phyloP scores from a whole-genome alignment of 2,888 invertebrate genomes.

The Cephus rjabovi region DNA sequence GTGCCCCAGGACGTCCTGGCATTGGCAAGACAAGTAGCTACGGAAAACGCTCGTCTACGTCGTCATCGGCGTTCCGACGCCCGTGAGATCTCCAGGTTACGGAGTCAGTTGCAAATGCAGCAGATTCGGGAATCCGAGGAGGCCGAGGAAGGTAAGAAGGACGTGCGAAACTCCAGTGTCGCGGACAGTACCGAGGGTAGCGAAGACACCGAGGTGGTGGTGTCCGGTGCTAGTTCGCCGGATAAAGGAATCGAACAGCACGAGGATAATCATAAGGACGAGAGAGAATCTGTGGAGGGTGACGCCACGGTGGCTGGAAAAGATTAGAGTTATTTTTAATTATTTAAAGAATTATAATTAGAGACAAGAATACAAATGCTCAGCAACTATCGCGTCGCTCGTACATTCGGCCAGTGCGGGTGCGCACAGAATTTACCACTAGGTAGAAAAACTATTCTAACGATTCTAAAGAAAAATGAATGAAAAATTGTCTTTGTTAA shows the following conservation, averaged over 20 bases:
- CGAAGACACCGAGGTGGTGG: constrained; percentile 40
- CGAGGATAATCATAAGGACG: constrained; percentile 1
- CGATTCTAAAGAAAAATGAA: constrained; percentile 19
- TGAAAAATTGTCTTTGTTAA: constrained; percentile 54
- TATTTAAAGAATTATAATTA: constrained; percentile 27
- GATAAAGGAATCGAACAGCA: constrained; percentile 45
- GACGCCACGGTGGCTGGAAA: constrained; percentile 38
- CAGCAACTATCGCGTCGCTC: constrained; percentile 50
- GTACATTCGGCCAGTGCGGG: constrained; percentile 46
- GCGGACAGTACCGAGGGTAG: constrained; percentile 58
- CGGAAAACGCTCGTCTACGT: constrained; percentile 37
- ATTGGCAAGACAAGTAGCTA: constrained; percentile 42
- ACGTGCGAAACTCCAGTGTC: constrained; percentile 43
- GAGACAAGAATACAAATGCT: constrained; percentile 14
- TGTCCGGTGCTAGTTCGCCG: constrained; percentile 34
- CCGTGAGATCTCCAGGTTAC: constrained; percentile 54
- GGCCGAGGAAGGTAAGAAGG: constrained; percentile 23
- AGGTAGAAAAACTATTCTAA: constrained; percentile 43
- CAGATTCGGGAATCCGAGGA: constrained; percentile 30
- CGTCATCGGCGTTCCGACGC: constrained; percentile 44
- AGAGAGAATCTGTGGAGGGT: constrained; percentile 10
- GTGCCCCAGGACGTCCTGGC: constrained; percentile 51
- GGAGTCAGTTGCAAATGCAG: constrained; percentile 46
- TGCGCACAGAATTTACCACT: constrained; percentile 50
- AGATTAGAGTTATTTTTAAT: constrained; percentile 44